Base-by-base conservation (phyloP, 2,797 vertebrate genomes). In the Phoebastria nigripes region DNA sequence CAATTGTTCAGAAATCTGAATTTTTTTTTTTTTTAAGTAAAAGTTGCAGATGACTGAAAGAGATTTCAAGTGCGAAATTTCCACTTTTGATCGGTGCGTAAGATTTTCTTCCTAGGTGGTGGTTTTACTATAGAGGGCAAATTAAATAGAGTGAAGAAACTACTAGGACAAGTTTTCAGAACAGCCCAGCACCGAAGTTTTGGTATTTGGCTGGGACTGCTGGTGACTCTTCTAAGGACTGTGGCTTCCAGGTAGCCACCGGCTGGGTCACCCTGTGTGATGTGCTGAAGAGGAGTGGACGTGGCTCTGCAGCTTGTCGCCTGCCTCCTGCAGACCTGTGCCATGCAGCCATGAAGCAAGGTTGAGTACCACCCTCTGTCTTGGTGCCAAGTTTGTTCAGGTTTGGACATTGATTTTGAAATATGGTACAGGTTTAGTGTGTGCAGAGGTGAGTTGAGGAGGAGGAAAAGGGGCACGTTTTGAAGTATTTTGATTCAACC, bases 21-120 rank as follows among this genome's bases (percentile, higher is more conserved):
- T 0, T 10, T n/a, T 33, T 12, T 35, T n/a, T 69, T 52, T 0
- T 9, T 58, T n/a, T 0, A n/a, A 35, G 17, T 39, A 78, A 15
- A 79, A 74, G 5, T 41, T 72, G 22, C 21, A 73, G 33, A 61
- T 72, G 22, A 65, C 22, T 56, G 21, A 58, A 84, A 65, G 42
- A 67, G 3, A 41, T 46, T 82, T 87, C 17, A 76, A 16, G 33
- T 19, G 12, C 44, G 41, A 71, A 67, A 55, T 35, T 82, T 63
- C 12, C 13, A 26, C 15, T 82, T 82, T 51, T 70, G 17, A 22
- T 42, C 15, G 10, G 5, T 33, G 4, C 0, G 0, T 70, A 59
- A 81, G 25, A 24, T 66, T 88, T 89, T 70, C 24, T 22, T 66
- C 16, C 33, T 72, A 44, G 9, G 12, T 35, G 4, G 6, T 42